Percentiles rank a stretch among this genome's conserved stretches.
phyloP scores from a whole-genome alignment of 2,113 vertebrate genomes.

The Ibidorhyncha struthersii region DNA sequence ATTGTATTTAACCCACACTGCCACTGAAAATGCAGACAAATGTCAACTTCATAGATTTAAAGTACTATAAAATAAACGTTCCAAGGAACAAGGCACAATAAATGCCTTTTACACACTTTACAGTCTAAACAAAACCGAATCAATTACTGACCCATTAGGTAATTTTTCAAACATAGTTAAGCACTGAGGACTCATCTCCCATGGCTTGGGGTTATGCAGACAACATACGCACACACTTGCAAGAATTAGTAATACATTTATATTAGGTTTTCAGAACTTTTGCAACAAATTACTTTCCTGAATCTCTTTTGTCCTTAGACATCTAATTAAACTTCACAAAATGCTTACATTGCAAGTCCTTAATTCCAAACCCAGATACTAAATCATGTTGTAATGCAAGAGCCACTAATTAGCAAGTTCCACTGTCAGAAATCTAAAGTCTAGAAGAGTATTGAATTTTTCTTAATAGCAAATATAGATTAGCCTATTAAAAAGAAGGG shows the following conservation, averaged over 20 bases:
- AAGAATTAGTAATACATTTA: conserved; percentile 48
- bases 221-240: conserved; percentile 17
- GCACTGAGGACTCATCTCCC: not conserved
- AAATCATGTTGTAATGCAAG: not conserved
- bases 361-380: not conserved
- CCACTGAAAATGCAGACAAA: conserved; percentile 8
- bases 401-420: not conserved
- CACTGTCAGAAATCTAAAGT: not conserved
- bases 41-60: not conserved
- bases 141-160: conserved; percentile 1
- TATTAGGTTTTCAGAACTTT: not conserved
- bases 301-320: not conserved
- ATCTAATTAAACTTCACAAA: not conserved
- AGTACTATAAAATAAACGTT: not conserved
- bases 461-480: not conserved
- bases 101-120: not conserved
- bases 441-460: not conserved
- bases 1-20: not conserved
- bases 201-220: not conserved
- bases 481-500: not conserved
- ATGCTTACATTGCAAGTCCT: not conserved
- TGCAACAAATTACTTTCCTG: not conserved
- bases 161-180: not conserved
- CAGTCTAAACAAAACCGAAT: not conserved
- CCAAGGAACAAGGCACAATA: not conserved